A percentile compares a stretch with the other conserved stretches of the same genome.
These are phyloP conservation scores for Vireo altiloquus DNA, from an alignment of 2,113 vertebrate species.

Conservation along the genomic window DNA sequence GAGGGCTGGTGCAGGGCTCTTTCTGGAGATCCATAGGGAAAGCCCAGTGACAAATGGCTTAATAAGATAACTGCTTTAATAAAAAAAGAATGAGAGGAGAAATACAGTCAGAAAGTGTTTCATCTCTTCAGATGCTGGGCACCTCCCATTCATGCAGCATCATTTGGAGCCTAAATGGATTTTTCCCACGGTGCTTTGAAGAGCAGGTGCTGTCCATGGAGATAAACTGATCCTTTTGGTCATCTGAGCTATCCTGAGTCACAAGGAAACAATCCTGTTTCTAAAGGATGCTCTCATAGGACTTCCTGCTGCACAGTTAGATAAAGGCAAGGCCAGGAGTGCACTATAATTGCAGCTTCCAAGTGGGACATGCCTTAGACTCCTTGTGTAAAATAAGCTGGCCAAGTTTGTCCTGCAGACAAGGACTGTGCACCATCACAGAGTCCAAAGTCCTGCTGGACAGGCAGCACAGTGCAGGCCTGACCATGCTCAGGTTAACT, in stretches of 20 bases:
- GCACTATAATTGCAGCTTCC: not conserved
- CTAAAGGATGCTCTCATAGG: not conserved
- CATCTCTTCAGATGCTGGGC: not conserved
- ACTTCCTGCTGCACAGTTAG: not conserved
- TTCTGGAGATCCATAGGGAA: not conserved
- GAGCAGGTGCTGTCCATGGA: not conserved
- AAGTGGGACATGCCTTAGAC: not conserved
- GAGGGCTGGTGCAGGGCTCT: not conserved
- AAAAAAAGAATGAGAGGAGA: not conserved
- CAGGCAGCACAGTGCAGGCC: not conserved
- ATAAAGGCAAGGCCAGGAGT: not conserved
- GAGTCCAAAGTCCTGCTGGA: not conserved
- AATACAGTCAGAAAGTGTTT: accelerated
- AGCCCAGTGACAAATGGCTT: not conserved
- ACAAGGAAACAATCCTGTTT: not conserved
- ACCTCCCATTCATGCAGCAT: not conserved
- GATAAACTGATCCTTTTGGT: not conserved
- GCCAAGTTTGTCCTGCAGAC: not conserved
- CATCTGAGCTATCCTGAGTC: not conserved
- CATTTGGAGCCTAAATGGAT: not conserved
- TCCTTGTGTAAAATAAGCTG: accelerated
- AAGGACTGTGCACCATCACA: not conserved
- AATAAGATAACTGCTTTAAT: not conserved
- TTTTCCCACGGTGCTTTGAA: not conserved
- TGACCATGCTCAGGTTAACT: not conserved